These are phyloP conservation scores for Magallana gigas DNA, from an alignment of 1,140 invertebrate genomes.

Conservation along the genomic window DNA sequence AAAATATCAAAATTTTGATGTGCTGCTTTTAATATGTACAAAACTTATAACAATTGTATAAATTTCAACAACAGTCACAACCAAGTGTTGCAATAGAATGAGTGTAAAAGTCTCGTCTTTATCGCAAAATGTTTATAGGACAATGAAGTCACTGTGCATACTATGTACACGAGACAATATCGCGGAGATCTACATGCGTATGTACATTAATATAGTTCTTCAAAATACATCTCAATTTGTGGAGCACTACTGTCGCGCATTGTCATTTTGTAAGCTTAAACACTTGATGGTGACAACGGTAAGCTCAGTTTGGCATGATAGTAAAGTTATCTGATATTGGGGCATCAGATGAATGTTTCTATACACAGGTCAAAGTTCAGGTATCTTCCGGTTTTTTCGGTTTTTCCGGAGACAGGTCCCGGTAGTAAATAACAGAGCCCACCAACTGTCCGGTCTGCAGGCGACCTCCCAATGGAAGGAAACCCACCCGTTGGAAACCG, in stretches of 20 bases:
- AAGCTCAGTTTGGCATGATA: conserved; percentile 5
- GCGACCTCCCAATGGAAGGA: conserved; percentile 66
- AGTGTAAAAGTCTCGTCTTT: no score
- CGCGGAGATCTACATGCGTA: not conserved
- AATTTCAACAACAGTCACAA: no score
- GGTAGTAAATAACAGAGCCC: conserved; percentile 65
- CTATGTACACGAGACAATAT: not conserved
- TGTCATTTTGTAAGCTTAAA: not conserved
- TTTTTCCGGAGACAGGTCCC: conserved; percentile 55
- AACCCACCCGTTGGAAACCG: conserved; percentile 63
- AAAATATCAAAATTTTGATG: no score
- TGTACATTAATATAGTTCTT: not conserved
- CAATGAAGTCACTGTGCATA: not conserved
- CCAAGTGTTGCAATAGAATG: no score
- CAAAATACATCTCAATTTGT: not conserved
- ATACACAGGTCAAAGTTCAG: not conserved
- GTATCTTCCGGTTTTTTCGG: conserved; percentile 25
- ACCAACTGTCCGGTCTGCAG: conserved; percentile 61
- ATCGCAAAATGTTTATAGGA: not conserved
- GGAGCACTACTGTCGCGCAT: not conserved
- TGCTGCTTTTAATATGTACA: no score
- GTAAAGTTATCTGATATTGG: not conserved
- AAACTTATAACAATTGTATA: no score
- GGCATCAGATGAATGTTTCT: not conserved
- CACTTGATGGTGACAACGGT: not conserved